A percentile compares a stretch with the other conserved stretches of the same genome.
Conservation (phyloP, 2,113 vertebrate species). For the Echinops telfairi region DNA sequence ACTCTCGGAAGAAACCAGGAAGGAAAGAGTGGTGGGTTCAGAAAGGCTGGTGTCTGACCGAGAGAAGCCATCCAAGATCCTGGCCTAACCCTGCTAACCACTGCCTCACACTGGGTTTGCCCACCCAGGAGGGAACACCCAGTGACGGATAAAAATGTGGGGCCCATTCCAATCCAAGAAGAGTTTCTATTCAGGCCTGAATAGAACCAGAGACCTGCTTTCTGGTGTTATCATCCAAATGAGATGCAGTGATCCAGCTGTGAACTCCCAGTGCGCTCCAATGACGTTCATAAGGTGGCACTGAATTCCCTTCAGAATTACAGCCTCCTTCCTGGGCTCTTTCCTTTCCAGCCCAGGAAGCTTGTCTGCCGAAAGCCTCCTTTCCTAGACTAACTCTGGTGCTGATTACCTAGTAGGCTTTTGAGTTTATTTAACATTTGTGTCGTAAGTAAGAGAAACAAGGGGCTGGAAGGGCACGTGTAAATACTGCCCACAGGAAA, state of each 20-base stretch:
- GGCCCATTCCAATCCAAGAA: not conserved
- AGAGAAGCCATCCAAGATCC: not conserved
- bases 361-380: not conserved
- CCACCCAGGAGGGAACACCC: not conserved
- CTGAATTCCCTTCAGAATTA: conserved; percentile 8
- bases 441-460: conserved; percentile 46
- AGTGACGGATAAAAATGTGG: not conserved
- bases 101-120: not conserved
- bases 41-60: not conserved
- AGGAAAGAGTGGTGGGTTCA: not conserved
- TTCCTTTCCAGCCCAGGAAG: not conserved
- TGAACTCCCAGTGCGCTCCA: conserved; percentile 16
- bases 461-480: conserved; percentile 46
- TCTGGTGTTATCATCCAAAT: conserved; percentile 28
- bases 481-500: conserved; percentile 44
- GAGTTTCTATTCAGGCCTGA: not conserved
- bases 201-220: not conserved
- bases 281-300: not conserved
- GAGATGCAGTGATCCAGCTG: not conserved
- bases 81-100: not conserved
- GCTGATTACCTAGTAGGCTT: not conserved
- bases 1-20: not conserved
- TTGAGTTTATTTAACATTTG: conserved; percentile 40
- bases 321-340: not conserved
- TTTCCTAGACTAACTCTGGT: not conserved